Evolutionary conservation across 2,113 vertebrate species (phyloP), one percentile per base, ranked within the genome.

Genomic region (Hippocampus zosterae): DNA sequence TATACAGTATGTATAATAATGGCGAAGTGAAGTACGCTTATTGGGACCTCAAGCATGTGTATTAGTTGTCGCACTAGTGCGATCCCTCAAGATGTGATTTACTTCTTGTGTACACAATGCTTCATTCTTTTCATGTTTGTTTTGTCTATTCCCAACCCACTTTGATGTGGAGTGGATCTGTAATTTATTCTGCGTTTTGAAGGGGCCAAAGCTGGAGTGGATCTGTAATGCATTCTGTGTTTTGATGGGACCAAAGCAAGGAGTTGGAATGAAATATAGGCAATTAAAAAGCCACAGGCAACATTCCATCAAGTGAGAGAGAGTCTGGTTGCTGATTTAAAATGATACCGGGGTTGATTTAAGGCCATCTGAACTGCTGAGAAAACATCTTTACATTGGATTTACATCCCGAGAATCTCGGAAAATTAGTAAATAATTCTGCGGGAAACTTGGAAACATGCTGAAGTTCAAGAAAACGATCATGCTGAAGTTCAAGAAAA

Each of bases 161-260:
- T 78, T 64, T 69, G 27, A 70, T 48, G 68, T 74, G 41, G 21
- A 65, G 65, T n/a, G 3, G 23, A 72, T 41, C 56, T 65, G 27
- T 81, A 72, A 79, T 79, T 23, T 65, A 74, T 68, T 76, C 40
- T 44, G 37, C 82, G 74, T 85, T 87, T 86, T 79, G 72, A 71
- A 72, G 75, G 48, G 40, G 72, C 21, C 65, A 65, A 69, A 56
- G 60, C 44, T 74, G 40, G 19, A 65, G 65, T 25, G 3, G 23
- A 71, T 37, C 63, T 66, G 25, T 81, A 73, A 79, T 79, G 23
- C 61, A 74, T 68, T 76, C 40, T 48, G 42, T 81, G 74, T 85
- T 87, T 86, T 81, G 72, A 73, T 74, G 75, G 42, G 40, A 74
- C n/a, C 67, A 65, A 70, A 56, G 60, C 46, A 71, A 68, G 21